Evolutionary conservation across 2,113 vertebrate species (phyloP), one percentile per base, ranked within the genome.

Genomic region (Cyphomyrus plagiostoma): DNA sequence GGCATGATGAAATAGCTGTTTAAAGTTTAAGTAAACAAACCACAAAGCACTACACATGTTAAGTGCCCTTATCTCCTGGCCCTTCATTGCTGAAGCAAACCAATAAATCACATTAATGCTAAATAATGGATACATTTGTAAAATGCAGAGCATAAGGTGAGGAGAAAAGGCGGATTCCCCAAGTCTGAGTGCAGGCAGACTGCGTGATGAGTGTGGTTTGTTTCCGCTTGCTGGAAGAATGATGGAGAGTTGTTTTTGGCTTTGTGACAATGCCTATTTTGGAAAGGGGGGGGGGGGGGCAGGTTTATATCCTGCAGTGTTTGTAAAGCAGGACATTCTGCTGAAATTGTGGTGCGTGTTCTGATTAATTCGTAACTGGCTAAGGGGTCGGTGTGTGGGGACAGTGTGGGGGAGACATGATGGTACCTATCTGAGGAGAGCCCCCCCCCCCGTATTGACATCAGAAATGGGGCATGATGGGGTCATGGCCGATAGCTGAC

Each of bases 21-120:
- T 84, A 84, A 84, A 53, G 85, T 87, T 84, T 84, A 84, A 84
- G 82, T 84, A 84, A 23, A 46, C 82, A 84, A 48, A 56, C 45
- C 82, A 56, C 49, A 87, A 87, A 87, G 50, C 50, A 87, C 49
- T 53, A 53, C 19, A 52, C 48, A 87, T 87, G 85, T 39, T 52
- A 26, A 35, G 49, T 52, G 85, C 49, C 85, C 50, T 87, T 87
- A 48, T 87, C 23, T 87, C 26, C 49, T 26, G 26, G 84, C 10
- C 85, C 11, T 87, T 53, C 48, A 53, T 35, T 35, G 50, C 15
- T 53, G 85, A 48, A 26, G 85, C 15, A 39, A 84, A 87, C 85
- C 85, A 53, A 35, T 53, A 87, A 87, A 52, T 53, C 50, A 86
- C 45, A 86, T 86, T 86, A 50, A 48, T 86, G 46, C 8, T 48